Evolutionary conservation across 2,888 invertebrate genomes (phyloP).

Genomic region (Kryphioiulus occultus): DNA sequence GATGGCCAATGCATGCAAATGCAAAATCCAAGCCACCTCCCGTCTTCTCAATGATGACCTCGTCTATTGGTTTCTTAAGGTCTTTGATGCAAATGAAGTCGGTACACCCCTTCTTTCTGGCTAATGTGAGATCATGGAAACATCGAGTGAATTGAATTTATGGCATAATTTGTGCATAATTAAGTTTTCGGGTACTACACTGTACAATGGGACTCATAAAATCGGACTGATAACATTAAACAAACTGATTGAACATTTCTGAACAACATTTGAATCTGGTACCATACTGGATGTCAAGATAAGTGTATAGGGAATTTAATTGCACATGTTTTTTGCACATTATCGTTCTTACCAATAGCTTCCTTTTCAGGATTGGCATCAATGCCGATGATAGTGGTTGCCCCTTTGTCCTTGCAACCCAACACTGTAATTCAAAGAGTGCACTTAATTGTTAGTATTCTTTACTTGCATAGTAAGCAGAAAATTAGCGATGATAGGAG

Average conservation of each 20-base stretch:
- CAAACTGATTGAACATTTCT: too few species aligned
- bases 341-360: constrained; percentile 27
- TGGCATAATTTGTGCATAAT: too few species aligned
- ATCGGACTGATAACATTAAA: too few species aligned
- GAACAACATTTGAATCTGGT: too few species aligned
- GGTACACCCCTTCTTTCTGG: constrained; percentile 37
- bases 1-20: constrained; percentile 46
- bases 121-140: background rate
- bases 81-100: constrained; percentile 41
- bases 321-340: too few species aligned
- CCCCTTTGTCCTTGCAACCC: constrained; percentile 45
- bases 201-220: too few species aligned
- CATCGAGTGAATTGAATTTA: too few species aligned
- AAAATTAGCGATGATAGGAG: too few species aligned
- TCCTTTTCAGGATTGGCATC: constrained; percentile 31
- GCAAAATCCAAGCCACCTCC: constrained; percentile 39
- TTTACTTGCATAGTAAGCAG: background rate
- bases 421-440: background rate
- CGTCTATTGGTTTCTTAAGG: constrained; percentile 29
- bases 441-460: background rate
- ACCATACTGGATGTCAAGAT: too few species aligned
- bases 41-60: constrained; percentile 4
- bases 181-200: too few species aligned
- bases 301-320: too few species aligned
- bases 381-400: constrained; percentile 42